Evolutionary conservation across 1,140 invertebrate species (phyloP).

Genomic region (Prorops nasuta): DNA sequence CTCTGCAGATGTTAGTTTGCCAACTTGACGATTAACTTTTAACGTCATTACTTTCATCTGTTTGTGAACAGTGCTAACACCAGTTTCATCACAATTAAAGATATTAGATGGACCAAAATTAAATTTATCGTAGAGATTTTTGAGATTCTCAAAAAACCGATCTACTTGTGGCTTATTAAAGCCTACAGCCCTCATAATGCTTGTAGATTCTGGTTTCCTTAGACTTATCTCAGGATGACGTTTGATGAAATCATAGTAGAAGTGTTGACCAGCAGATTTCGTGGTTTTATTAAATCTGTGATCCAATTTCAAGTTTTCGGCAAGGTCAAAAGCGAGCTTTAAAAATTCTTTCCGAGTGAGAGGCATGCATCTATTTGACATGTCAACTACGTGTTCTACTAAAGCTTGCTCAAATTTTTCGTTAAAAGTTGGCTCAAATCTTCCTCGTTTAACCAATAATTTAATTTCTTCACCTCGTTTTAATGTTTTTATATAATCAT

Average conservation of each 20-base stretch:
- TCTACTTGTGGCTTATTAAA: slow-evolving; percentile 34
- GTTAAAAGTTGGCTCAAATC: slow-evolving; percentile 11
- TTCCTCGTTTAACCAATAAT: slow-evolving; percentile 9
- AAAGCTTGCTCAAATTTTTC: slow-evolving; percentile 11
- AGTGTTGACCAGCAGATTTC: slow-evolving; percentile 45
- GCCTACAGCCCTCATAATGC: slow-evolving; percentile 18
- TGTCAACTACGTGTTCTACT: slow-evolving; percentile 12
- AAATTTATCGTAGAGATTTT: slow-evolving; percentile 28
- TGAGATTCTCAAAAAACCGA: slow-evolving; percentile 33
- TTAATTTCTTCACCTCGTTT: slow-evolving; percentile 7
- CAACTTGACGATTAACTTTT: slow-evolving; percentile 47
- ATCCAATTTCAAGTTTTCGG: slow-evolving; percentile 21
- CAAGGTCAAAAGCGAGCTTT: slow-evolving; percentile 16
- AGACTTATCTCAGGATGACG: slow-evolving; percentile 44
- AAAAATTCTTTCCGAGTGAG: slow-evolving; percentile 17
- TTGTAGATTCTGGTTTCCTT: slow-evolving; percentile 47
- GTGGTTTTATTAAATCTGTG: slow-evolving; percentile 36
- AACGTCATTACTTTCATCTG: slow-evolving; percentile 33
- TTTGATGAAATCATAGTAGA: slow-evolving; percentile 46
- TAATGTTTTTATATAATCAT: slow-evolving; percentile 7
- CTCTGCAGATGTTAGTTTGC: slow-evolving; percentile 47
- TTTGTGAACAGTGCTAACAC: slow-evolving; percentile 35
- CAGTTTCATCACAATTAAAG: slow-evolving; percentile 48
- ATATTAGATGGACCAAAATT: slow-evolving; percentile 38
- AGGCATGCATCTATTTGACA: slow-evolving; percentile 12